Percentiles rank a stretch among this genome's conserved stretches.
phyloP scores from a whole-genome alignment of 2,888 invertebrate genomes.

The Zygothrica quintamaculata region DNA sequence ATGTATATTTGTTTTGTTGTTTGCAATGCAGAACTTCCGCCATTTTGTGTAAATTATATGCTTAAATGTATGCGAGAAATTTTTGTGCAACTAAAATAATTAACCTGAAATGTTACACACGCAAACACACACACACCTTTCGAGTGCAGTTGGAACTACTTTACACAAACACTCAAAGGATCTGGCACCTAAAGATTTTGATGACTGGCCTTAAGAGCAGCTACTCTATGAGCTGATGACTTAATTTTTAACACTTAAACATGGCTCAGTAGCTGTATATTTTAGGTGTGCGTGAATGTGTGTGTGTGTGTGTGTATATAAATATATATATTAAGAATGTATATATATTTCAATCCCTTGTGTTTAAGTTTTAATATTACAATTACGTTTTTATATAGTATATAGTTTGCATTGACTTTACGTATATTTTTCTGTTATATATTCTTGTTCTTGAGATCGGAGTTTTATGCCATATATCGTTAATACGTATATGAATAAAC shows the following conservation, averaged over 20 bases:
- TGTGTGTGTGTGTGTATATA: slow-evolving; percentile 4
- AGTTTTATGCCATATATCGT: slow-evolving; percentile 14
- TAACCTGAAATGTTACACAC: slow-evolving; percentile 56
- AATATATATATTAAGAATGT: too few relatives aligned
- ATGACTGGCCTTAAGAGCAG: slow-evolving; percentile 14
- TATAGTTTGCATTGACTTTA: slow-evolving; percentile 57
- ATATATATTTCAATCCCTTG: slow-evolving; percentile 70
- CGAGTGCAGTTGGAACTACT: too few relatives aligned
- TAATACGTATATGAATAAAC: not conserved
- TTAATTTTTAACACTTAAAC: slow-evolving; percentile 51
- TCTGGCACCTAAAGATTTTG: slow-evolving; percentile 12
- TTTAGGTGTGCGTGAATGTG: slow-evolving; percentile 23
- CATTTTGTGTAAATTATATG: slow-evolving; percentile 45
- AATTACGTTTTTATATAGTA: slow-evolving; percentile 11
- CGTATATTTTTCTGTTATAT: slow-evolving; percentile 54
- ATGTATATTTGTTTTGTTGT: slow-evolving; percentile 1
- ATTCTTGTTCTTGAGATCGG: slow-evolving; percentile 38
- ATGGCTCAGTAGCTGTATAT: slow-evolving; percentile 32
- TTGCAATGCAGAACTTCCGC: slow-evolving; percentile 43
- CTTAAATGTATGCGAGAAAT: slow-evolving; percentile 26
- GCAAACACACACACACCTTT: slow-evolving; percentile 8
- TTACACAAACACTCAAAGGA: too few relatives aligned
- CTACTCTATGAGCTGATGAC: slow-evolving; percentile 28
- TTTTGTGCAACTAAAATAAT: slow-evolving; percentile 49
- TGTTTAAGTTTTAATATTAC: slow-evolving; percentile 43